Conservation (phyloP, 2,888 invertebrate species). For the Abrostola triplasia region DNA sequence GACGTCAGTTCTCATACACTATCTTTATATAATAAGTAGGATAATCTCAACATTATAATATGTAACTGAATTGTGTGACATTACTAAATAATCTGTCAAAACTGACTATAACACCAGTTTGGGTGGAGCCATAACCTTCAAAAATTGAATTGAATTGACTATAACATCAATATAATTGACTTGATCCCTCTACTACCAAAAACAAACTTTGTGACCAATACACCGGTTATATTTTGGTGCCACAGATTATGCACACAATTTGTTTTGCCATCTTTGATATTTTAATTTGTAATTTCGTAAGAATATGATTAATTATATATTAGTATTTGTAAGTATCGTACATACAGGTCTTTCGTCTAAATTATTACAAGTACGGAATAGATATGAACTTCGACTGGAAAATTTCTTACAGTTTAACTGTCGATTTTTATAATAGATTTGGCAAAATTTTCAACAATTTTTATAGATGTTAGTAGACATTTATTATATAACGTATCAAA, state of each 20-base stretch:
- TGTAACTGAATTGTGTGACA: neutral
- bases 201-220: neutral
- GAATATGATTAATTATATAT: constrained; percentile 42
- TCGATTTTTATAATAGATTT: constrained; percentile 32
- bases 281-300: constrained; percentile 25
- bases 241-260: neutral
- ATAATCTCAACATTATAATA: neutral
- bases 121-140: too few relatives aligned
- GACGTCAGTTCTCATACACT: neutral
- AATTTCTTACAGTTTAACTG: constrained; percentile 32
- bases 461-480: constrained; percentile 36
- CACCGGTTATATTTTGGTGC: neutral
- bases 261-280: constrained; percentile 2
- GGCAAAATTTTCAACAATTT: constrained; percentile 29
- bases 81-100: neutral
- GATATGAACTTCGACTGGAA: constrained; percentile 31
- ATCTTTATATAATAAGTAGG: neutral
- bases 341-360: constrained; percentile 30
- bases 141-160: too few relatives aligned
- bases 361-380: constrained; percentile 18
- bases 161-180: too few relatives aligned
- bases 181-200: too few relatives aligned
- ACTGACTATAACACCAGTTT: neutral
- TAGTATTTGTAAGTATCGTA: constrained; percentile 44
- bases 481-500: constrained; percentile 11